Evolutionary conservation across 2,113 vertebrate genomes (phyloP), one percentile per base, ranked within the genome.

Genomic region (Zootoca vivipara): DNA sequence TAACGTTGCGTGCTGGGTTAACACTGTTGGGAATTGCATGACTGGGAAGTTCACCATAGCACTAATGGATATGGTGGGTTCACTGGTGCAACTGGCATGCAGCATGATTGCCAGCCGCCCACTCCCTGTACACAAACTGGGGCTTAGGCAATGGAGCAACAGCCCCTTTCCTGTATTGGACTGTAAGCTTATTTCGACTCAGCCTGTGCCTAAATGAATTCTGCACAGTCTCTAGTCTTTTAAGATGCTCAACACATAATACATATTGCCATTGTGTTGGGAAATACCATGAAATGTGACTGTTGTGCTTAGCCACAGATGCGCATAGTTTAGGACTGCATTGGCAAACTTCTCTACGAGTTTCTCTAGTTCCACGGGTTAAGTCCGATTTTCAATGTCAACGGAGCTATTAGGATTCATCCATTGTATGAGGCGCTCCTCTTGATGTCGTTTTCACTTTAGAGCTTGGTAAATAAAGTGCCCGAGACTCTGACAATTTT

Each of bases 401-500:
- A 79, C 88, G 84, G 92, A 90, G 90, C 91, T 77, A 85, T 81
- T 77, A 84, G 90, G 89, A 93, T 90, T 89, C 92, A 87, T 88
- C 91, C 91, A 2, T 85, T 92, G 93, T 87, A 70, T 6, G 0
- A 87, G 85, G 87, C 52, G 74, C 88, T 90, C 91, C 86, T 94
- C 84, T 58, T 52, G 70, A 87, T 89, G 83, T 90, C 70, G 0
- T 92, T 92, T 92, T 90, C 85, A 84, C 92, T 91, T 90, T 0
- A 0, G 85, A 84, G 87, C 89, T 85, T 92, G 92, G 89, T 93
- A 94, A 95, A 93, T 94, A 93, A 94, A 92, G 90, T 81, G 85
- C 90, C 92, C 88, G 89, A 87, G 93, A 91, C 92, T 93, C 90
- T 91, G 93, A 91, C 93, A 94, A 90, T 95, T 95, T 95, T 94